Conservation (phyloP, 2,113 vertebrate genomes). For the Eclectus roratus region DNA sequence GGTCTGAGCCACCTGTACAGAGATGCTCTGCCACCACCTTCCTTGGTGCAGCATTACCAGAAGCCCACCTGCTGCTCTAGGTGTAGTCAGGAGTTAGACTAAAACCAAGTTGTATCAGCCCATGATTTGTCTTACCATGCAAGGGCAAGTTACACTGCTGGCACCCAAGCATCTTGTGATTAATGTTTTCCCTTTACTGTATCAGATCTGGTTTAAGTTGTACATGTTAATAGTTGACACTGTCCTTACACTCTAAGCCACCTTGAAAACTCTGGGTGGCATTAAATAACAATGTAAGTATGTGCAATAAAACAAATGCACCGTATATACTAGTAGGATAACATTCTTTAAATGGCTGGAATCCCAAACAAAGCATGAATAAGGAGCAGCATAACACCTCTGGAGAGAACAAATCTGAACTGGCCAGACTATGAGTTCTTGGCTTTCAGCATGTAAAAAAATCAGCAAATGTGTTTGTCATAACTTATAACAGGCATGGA, state of each 20-base stretch:
- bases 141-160: not conserved
- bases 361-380: slow-evolving; percentile 27
- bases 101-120: not conserved
- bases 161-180: not conserved
- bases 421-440: not conserved
- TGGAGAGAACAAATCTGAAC: not conserved
- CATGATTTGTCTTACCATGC: not conserved
- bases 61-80: not conserved
- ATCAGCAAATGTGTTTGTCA: not conserved
- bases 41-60: not conserved
- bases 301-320: slow-evolving; percentile 8
- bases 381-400: not conserved
- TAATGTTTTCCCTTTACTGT: not conserved
- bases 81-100: rapidly evolving
- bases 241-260: not conserved
- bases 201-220: not conserved
- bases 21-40: not conserved
- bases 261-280: slow-evolving; percentile 25
- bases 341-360: not conserved
- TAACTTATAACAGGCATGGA: not conserved
- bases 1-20: not conserved
- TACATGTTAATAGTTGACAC: not conserved
- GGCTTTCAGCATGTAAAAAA: not conserved
- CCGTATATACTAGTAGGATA: not conserved
- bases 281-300: slow-evolving; percentile 11